Base-by-base conservation (phyloP, 2,113 vertebrate species). In the Pimephales promelas region DNA sequence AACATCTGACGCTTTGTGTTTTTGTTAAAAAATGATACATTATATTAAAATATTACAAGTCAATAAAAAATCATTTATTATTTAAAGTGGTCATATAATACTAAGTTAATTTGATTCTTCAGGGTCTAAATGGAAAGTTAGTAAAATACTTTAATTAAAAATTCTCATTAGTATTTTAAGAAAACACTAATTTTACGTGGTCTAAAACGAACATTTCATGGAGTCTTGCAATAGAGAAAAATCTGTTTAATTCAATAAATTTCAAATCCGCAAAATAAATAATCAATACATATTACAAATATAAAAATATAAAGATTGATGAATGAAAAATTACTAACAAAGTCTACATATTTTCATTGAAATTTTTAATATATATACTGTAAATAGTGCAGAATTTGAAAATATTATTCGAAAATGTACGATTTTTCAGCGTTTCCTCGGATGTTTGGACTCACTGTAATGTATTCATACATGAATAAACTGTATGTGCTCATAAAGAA, bases 401-500 rank as follows among this genome's bases (percentile, higher is more conserved):
- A 40, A 40, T 40, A 40, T 36, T 36, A 36, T 36, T 7, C 0
- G 7, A 36, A 36, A 7, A 36, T 36, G 34, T 36, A 40, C 7
- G 40, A 49, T 11, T 28, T 16, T 47, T 47, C 16, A 28, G 2
- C 18, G 26, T 54, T 20, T 10, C 14, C 26, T 34, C 72, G 49
- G 71, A 73, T 16, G 20, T 56, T 56, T 75, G 49, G 73, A 16
- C 28, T 31, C 28, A 4, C 52, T 54, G 72, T n/a, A n/a, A n/a
- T n/a, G n/a, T 75, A 54, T 8, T 10, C 20, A 22, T 18, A 34
- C 62, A 34, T 34, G 16, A 20, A 18, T 74, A 49, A 22, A 34
- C 52, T 54, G 52, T 20, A 74, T 45, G 45, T 54, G 47, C 47
- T 75, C 75, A 59, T 76, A 24, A 76, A 56, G 49, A 75, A 76